A percentile compares a stretch with the other conserved stretches of the same genome.
These are phyloP conservation scores for Chrysoperla carnea DNA, from an alignment of 1,140 invertebrate genomes.

Conservation along the genomic window DNA sequence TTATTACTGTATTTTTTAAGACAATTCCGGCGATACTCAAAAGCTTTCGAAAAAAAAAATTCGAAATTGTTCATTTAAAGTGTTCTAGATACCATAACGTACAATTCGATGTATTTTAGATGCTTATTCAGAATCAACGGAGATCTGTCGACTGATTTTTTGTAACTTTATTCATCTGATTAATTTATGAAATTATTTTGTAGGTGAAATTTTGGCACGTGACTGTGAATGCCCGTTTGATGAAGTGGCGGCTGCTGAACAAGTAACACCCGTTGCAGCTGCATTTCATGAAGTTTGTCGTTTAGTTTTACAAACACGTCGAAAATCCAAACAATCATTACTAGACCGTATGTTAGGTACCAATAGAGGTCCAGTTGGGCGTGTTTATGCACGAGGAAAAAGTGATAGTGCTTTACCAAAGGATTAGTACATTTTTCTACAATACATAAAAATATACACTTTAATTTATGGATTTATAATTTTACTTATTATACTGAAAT, in stretches of 20 bases:
- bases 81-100: too few relatives aligned
- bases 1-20: too few relatives aligned
- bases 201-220: constrained; percentile 57
- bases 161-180: too few relatives aligned
- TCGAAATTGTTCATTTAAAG: too few relatives aligned
- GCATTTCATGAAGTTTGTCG: constrained; percentile 69
- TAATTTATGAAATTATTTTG: too few relatives aligned
- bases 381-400: constrained; percentile 64
- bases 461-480: too few relatives aligned
- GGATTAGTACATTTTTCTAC: constrained; percentile 33
- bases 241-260: constrained; percentile 80
- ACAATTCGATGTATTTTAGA: too few relatives aligned
- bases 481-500: too few relatives aligned
- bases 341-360: constrained; percentile 57
- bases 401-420: constrained; percentile 71
- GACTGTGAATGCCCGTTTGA: constrained; percentile 73
- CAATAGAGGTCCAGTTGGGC: constrained; percentile 43
- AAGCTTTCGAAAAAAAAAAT: too few relatives aligned
- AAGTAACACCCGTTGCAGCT: constrained; percentile 60
- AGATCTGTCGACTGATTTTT: too few relatives aligned
- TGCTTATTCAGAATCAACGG: too few relatives aligned
- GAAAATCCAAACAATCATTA: constrained; percentile 69
- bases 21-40: too few relatives aligned
- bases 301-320: constrained; percentile 54
- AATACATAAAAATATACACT: not conserved